Evolutionary conservation across 2,888 invertebrate species (phyloP).

Genomic region (Drosophila borborema): DNA sequence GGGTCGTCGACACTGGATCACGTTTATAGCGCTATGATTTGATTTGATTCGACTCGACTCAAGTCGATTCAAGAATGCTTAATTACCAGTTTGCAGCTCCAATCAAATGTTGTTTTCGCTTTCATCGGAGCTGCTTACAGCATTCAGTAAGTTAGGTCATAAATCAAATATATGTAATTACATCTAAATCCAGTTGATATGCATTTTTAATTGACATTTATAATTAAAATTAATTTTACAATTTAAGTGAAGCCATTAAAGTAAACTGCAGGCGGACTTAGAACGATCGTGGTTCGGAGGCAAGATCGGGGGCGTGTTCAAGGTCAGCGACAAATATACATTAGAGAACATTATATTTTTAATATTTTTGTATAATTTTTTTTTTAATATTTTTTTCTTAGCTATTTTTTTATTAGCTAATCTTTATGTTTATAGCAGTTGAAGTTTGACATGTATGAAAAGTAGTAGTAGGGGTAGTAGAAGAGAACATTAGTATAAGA

Average conservation of each 20-base stretch:
- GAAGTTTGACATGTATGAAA: neutral
- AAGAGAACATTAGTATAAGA: neutral
- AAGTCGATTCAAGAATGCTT: constrained; percentile 3
- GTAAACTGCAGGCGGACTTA: neutral
- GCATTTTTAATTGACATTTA: neutral
- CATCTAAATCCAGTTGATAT: neutral
- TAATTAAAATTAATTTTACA: neutral
- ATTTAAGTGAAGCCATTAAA: neutral
- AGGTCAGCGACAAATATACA: neutral
- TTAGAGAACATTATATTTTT: neutral
- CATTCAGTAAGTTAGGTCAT: neutral
- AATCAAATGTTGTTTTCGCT: constrained; percentile 40
- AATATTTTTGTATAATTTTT: neutral
- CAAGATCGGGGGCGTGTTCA: neutral
- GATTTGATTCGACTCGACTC: neutral
- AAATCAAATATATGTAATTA: neutral
- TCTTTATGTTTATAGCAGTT: neutral
- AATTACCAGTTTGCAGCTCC: neutral
- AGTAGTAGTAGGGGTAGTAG: too few species aligned
- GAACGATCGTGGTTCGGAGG: neutral
- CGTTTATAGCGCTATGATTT: constrained; percentile 23
- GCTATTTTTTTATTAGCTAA: neutral
- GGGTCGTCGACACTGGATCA: constrained; percentile 41
- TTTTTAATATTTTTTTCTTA: neutral
- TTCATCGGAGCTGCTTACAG: constrained; percentile 31